Evolutionary conservation across 2,888 invertebrate species (phyloP).

Genomic region (Homarus gammarus): DNA sequence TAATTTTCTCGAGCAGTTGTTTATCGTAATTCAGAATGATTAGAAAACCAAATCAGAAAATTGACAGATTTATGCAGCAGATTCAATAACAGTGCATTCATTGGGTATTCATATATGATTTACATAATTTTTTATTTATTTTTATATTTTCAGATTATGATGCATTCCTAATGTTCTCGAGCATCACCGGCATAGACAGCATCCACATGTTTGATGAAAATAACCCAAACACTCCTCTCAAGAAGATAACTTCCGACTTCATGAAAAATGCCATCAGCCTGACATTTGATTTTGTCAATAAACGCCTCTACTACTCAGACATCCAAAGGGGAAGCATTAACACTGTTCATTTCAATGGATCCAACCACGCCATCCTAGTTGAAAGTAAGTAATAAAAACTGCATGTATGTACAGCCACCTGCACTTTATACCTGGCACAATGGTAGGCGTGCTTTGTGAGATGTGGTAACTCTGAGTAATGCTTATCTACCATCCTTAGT

Average conservation of each 20-base stretch:
- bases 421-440: no score
- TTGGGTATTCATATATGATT: conserved; percentile 1
- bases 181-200: conserved; percentile 89
- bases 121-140: neutral
- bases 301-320: conserved; percentile 91
- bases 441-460: no score
- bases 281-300: conserved; percentile 86
- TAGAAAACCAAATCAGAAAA: no score
- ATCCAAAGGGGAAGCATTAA: conserved; percentile 92
- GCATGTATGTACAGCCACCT: no score
- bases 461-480: no score
- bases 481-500: no score
- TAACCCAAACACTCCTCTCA: conserved; percentile 88
- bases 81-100: neutral
- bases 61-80: neutral
- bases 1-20: no score
- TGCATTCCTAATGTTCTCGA: conserved; percentile 90
- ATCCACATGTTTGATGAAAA: conserved; percentile 87
- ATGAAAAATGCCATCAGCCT: conserved; percentile 93
- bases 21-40: no score
- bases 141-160: conserved; percentile 83
- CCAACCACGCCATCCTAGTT: conserved; percentile 85
- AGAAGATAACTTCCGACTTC: conserved; percentile 86
- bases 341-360: conserved; percentile 89
- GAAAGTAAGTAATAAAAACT: conserved; percentile 82